Evolutionary conservation across 1,140 invertebrate species (phyloP), one percentile per base, ranked within the genome.

Genomic region (Armadillidium nasatum): DNA sequence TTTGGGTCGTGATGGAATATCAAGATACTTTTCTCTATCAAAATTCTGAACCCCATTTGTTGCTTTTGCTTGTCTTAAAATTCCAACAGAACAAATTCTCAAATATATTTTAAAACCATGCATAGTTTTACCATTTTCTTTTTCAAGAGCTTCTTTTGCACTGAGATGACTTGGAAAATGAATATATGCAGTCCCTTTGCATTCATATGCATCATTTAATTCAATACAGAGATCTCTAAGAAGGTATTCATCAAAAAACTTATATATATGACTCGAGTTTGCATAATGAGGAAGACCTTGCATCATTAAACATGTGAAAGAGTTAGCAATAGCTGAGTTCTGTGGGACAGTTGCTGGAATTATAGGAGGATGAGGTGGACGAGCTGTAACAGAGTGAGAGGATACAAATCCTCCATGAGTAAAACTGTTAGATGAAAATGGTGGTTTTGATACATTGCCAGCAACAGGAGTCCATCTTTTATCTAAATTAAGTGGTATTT

Each of bases 191-290:
- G 23, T 75, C 9, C 73, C 73, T 21, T 60, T 75, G 73, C 73
- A 75, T 21, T 75, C 67, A 11, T 68, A 45, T 10, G 60, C 50
- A 10, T 66, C 15, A 68, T 75, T 60, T 11, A 66, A 45, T 43
- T 75, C 73, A 15, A 75, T 75, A 19, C 50, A 66, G 11, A 75
- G 43, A 43, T 75, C 73, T 22, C 69, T 75, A 19, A 75, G 68
- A 66, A 75, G 45, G 22, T 75, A 75, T 23, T 75, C 73, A 11
- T 75, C 54, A 33, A 75, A 75, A 43, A 75, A 75, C 33, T 75
- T 75, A 22, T 75, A 75, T 11, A 75, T 67, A 54, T 75, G 73
- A 60, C 66, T 75, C 9, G 73, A 75, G 67, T 75, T 75, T 13
- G 60, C 50, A 44, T 68, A 75, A n/a, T 22, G 73, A 11, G 73